Conservation (phyloP, 2,113 vertebrate genomes). For the Bufo bufo region DNA sequence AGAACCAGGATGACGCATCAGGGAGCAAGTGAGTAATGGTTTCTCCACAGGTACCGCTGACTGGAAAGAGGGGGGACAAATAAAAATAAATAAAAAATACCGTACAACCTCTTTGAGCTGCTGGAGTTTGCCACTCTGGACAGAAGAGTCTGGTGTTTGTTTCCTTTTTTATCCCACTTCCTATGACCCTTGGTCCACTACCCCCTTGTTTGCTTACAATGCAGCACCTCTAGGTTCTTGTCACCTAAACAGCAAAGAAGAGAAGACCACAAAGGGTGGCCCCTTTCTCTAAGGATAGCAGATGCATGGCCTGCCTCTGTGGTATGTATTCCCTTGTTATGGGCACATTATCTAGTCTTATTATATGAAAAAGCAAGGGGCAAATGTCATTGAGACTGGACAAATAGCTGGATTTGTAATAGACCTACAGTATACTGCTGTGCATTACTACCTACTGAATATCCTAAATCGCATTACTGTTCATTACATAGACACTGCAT, state of each 20-base stretch:
- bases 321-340: not conserved
- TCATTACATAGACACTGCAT: constrained; percentile 5
- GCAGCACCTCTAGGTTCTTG: not conserved
- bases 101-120: too few relatives aligned
- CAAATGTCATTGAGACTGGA: not conserved
- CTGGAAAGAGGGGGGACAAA: too few relatives aligned
- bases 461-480: constrained; percentile 12
- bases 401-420: not conserved
- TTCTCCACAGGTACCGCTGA: too few relatives aligned
- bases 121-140: too few relatives aligned
- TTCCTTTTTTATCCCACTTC: not conserved
- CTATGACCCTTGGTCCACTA: not conserved
- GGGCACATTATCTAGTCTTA: not conserved
- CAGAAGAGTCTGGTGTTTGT: not conserved
- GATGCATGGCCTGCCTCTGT: not conserved
- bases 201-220: not conserved
- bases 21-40: too few relatives aligned
- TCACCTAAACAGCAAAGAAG: not conserved
- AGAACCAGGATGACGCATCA: too few relatives aligned
- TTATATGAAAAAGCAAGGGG: not conserved
- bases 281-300: not conserved
- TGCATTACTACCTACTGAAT: not conserved
- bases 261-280: not conserved
- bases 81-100: too few relatives aligned
- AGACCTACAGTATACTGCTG: not conserved